A percentile compares a stretch with the other conserved stretches of the same genome.
These are phyloP conservation scores for Ctenoplectra terminalis DNA, from an alignment of 1,140 invertebrate genomes.

Conservation along the genomic window DNA sequence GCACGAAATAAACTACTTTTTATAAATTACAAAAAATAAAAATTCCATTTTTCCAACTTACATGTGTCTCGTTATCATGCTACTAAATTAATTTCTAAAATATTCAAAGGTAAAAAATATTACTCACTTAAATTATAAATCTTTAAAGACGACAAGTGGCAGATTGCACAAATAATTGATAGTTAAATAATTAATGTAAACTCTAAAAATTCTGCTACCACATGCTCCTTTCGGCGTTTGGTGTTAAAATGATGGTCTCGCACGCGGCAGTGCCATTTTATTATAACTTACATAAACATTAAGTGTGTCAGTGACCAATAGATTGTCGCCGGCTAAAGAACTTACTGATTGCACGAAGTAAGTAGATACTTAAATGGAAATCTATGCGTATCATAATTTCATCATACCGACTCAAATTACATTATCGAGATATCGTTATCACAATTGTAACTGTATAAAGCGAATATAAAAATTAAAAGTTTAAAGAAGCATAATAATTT, in stretches of 20 bases:
- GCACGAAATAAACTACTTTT: too few relatives aligned
- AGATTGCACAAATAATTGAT: neutral
- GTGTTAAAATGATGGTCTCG: neutral
- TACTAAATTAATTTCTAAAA: neutral
- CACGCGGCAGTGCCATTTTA: neutral
- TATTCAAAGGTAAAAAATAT: neutral
- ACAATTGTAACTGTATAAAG: neutral
- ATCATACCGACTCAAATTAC: neutral
- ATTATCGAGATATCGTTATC: neutral
- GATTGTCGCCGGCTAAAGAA: neutral
- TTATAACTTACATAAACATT: neutral
- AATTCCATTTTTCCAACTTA: neutral
- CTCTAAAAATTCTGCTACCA: neutral
- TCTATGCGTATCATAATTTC: neutral
- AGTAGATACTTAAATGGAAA: too few relatives aligned
- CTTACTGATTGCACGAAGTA: neutral
- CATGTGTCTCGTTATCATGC: neutral
- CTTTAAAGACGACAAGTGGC: neutral
- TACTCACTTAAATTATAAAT: constrained; percentile 6
- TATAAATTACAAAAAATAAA: neutral
- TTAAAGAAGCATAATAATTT: neutral
- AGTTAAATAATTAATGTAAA: neutral
- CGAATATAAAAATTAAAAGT: neutral
- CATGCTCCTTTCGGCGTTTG: too few relatives aligned
- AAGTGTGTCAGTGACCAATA: neutral